Evolutionary conservation across 2,113 vertebrate genomes (phyloP).

Genomic region (Sclerurus mexicanus): DNA sequence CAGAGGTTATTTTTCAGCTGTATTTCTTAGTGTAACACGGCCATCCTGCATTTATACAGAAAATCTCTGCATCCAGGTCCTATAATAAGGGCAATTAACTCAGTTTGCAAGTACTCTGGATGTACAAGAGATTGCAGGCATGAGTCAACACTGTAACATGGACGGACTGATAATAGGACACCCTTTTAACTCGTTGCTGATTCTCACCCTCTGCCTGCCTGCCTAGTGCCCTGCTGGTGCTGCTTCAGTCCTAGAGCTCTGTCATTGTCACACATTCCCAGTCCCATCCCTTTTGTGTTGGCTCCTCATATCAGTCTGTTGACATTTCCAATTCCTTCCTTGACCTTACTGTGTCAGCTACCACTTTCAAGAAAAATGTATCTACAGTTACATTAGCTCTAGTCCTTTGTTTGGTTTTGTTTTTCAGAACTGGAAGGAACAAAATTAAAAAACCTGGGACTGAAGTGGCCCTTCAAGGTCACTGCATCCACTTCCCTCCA

Average conservation of each 20-base stretch:
- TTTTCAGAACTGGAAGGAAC: not conserved
- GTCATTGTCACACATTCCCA: not conserved
- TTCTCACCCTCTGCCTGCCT: not conserved
- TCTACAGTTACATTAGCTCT: not conserved
- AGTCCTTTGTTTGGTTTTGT: not conserved
- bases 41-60: not conserved
- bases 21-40: not conserved
- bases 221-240: not conserved
- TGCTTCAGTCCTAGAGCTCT: not conserved
- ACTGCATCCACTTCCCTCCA: not conserved
- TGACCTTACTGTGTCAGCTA: not conserved
- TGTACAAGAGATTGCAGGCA: not conserved
- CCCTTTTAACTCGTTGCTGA: not conserved
- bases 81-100: not conserved
- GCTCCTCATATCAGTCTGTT: not conserved
- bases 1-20: not conserved
- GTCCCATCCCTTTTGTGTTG: not conserved
- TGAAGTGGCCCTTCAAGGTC: not conserved
- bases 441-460: not conserved
- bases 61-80: not conserved
- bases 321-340: not conserved
- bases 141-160: not conserved
- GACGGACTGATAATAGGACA: not conserved
- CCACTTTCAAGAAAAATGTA: not conserved
- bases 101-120: not conserved